Evolutionary conservation across 2,888 invertebrate genomes (phyloP).

Genomic region (Drosophila meridionalis): DNA sequence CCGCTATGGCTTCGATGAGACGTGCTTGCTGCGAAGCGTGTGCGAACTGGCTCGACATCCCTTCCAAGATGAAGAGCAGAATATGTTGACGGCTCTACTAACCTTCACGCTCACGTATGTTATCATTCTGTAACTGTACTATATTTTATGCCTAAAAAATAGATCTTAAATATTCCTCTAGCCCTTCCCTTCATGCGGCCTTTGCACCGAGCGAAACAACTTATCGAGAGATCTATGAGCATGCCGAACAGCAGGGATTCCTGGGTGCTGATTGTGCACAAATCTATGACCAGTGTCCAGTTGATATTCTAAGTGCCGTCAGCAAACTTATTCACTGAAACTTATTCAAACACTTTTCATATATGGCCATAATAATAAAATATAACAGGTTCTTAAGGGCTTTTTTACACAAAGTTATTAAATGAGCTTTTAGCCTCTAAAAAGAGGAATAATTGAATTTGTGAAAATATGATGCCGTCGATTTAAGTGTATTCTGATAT

Average conservation of each 20-base stretch:
- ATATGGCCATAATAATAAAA: background rate
- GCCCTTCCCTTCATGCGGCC: conserved; percentile 86
- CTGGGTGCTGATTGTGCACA: conserved; percentile 71
- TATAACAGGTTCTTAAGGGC: background rate
- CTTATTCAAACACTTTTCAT: conserved; percentile 1
- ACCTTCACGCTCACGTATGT: conserved; percentile 89
- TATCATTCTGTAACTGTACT: background rate
- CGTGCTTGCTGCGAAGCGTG: conserved; percentile 88
- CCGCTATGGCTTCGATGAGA: conserved; percentile 87
- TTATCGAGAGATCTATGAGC: conserved; percentile 80
- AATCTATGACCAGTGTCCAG: conserved; percentile 71
- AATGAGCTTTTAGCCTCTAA: background rate
- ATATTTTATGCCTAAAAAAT: background rate
- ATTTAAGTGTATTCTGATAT: background rate
- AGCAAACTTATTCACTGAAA: conserved; percentile 54
- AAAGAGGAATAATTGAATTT: background rate
- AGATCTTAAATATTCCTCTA: conserved; percentile 71
- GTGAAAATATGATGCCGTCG: no score
- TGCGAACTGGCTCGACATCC: conserved; percentile 89
- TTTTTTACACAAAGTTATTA: background rate
- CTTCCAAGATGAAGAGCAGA: conserved; percentile 86
- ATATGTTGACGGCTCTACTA: conserved; percentile 89
- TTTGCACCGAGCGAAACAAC: conserved; percentile 86
- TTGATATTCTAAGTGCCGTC: conserved; percentile 65
- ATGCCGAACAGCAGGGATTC: conserved; percentile 79